phyloP scores from a whole-genome alignment of 2,888 invertebrate genomes.

The Nomada hirtipes region DNA sequence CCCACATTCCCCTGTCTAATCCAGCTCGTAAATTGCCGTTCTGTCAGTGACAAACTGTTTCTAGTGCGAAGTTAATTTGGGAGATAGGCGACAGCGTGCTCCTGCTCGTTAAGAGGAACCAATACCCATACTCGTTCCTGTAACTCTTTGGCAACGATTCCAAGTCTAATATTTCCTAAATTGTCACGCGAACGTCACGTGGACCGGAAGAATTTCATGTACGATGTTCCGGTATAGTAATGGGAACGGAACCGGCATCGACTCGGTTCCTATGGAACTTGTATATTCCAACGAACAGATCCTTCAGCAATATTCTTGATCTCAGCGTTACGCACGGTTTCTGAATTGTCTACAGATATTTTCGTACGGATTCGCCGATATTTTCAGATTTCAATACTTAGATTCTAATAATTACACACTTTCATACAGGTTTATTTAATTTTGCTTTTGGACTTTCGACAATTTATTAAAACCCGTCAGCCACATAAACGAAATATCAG shows the following conservation, averaged over 20 bases:
- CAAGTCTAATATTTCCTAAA: slow-evolving; percentile 27
- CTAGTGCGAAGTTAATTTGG: slow-evolving; percentile 44
- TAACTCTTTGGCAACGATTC: slow-evolving; percentile 41
- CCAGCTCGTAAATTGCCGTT: slow-evolving; percentile 41
- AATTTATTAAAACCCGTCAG: too few species aligned
- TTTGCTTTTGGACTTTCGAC: too few species aligned
- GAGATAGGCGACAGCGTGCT: slow-evolving; percentile 14
- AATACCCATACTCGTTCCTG: slow-evolving; percentile 15
- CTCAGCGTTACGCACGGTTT: not conserved
- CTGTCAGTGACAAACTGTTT: slow-evolving; percentile 50
- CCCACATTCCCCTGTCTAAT: not conserved
- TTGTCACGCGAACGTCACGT: slow-evolving; percentile 45
- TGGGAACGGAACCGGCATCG: not conserved
- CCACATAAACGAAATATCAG: too few species aligned
- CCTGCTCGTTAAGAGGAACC: slow-evolving; percentile 11
- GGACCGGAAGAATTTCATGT: slow-evolving; percentile 31
- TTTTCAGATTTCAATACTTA: too few species aligned
- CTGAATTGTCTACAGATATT: not conserved
- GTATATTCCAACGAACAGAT: not conserved
- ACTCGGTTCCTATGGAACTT: not conserved
- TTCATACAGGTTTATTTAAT: too few species aligned
- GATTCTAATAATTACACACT: too few species aligned
- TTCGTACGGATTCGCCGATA: too few species aligned
- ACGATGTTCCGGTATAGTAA: slow-evolving; percentile 21
- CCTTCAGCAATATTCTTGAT: not conserved